Conservation (phyloP, 2,888 invertebrate genomes). For the Endotricha flammealis region DNA sequence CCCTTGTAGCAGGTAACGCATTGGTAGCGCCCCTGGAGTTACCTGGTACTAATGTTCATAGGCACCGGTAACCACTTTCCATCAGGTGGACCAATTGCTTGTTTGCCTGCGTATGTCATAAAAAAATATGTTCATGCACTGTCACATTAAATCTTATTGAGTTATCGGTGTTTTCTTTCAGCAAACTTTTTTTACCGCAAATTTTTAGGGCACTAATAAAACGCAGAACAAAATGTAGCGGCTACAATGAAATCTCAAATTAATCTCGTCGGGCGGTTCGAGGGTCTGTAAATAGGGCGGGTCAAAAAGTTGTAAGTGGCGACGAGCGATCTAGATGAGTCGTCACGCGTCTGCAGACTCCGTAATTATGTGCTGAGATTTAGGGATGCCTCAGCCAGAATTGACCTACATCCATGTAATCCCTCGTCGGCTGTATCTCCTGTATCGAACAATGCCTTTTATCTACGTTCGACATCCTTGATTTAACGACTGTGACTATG, state of each 20-base stretch:
- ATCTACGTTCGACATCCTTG: slow-evolving; percentile 23
- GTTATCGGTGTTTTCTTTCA: no score
- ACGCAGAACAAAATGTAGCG: background rate
- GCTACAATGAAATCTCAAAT: slow-evolving; percentile 5
- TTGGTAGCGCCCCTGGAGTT: no score
- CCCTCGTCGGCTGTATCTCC: slow-evolving; percentile 31
- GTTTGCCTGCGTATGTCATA: no score
- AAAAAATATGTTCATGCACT: no score
- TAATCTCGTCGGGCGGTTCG: slow-evolving; percentile 7
- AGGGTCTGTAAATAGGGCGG: slow-evolving; percentile 25
- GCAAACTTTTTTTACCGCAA: background rate
- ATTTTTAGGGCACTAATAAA: background rate
- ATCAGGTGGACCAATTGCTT: no score
- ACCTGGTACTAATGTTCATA: no score
- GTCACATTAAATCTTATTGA: no score
- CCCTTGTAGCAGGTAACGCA: no score
- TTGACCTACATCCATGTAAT: slow-evolving; percentile 56
- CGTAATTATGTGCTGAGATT: slow-evolving; percentile 58
- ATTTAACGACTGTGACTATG: slow-evolving; percentile 16
- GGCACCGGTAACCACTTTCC: no score
- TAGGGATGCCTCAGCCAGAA: slow-evolving; percentile 40
- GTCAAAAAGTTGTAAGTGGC: slow-evolving; percentile 47
- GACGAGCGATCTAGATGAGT: slow-evolving; percentile 38
- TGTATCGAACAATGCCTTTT: slow-evolving; percentile 34
- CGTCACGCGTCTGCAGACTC: slow-evolving; percentile 33